Conservation (phyloP, 1,140 invertebrate genomes). For the Phthorimaea operculella region DNA sequence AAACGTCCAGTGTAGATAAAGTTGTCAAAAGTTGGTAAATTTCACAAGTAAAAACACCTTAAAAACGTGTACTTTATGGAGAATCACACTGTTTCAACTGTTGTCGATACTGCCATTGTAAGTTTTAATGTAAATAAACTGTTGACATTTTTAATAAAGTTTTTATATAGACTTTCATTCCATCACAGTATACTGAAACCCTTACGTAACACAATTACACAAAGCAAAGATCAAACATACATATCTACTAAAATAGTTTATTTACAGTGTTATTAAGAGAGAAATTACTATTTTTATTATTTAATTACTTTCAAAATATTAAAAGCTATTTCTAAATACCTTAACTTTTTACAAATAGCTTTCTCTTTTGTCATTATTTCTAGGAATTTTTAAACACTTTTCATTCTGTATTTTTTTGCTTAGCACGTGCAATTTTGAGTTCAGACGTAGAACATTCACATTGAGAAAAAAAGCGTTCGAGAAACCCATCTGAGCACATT, state of each 20-base stretch:
- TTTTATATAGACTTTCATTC: slow-evolving; percentile 7
- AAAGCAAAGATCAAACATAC: slow-evolving; percentile 20
- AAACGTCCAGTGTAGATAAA: too few species aligned
- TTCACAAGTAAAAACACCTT: too few species aligned
- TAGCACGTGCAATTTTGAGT: slow-evolving; percentile 18
- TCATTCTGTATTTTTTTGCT: not conserved
- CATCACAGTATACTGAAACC: not conserved
- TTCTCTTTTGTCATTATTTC: slow-evolving; percentile 17
- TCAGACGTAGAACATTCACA: slow-evolving; percentile 10
- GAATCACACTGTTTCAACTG: not conserved
- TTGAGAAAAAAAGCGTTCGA: slow-evolving; percentile 1
- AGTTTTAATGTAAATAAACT: slow-evolving; percentile 12
- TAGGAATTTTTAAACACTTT: slow-evolving; percentile 3
- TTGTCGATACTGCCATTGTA: slow-evolving; percentile 9
- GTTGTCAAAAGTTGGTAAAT: too few species aligned
- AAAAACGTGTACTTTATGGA: too few species aligned
- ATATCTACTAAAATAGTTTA: slow-evolving; percentile 60
- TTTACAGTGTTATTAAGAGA: slow-evolving; percentile 55
- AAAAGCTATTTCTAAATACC: slow-evolving; percentile 58
- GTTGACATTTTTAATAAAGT: slow-evolving; percentile 4
- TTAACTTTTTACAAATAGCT: slow-evolving; percentile 61
- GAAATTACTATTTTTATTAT: slow-evolving; percentile 60
- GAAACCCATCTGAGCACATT: too few species aligned
- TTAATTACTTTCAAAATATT: slow-evolving; percentile 39
- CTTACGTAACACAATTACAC: not conserved